These are phyloP conservation scores for Drosophila phalerata DNA, from an alignment of 2,888 invertebrate species.

Conservation along the genomic window DNA sequence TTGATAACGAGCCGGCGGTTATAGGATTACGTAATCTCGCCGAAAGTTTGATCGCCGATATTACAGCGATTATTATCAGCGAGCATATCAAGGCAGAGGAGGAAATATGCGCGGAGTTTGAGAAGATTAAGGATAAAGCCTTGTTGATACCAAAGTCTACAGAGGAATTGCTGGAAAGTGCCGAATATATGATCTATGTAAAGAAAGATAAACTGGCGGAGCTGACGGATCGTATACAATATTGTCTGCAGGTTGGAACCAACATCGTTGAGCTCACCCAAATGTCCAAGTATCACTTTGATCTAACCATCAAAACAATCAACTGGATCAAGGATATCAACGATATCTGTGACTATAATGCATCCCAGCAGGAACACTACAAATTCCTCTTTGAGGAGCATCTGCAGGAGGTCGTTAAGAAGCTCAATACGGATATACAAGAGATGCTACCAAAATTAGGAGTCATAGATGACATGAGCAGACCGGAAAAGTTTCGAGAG, in stretches of 20 bases:
- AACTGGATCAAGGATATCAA: constrained; percentile 93
- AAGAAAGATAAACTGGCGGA: constrained; percentile 90
- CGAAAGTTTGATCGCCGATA: constrained; percentile 87
- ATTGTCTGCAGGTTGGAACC: constrained; percentile 88
- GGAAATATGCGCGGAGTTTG: constrained; percentile 90
- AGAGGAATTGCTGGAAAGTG: constrained; percentile 92
- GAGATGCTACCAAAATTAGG: constrained; percentile 91
- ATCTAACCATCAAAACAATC: constrained; percentile 92
- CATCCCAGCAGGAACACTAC: constrained; percentile 90
- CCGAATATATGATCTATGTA: constrained; percentile 92
- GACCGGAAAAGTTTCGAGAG: constrained; percentile 91
- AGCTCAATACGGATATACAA: constrained; percentile 90
- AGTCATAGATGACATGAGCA: constrained; percentile 94
- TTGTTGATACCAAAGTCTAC: constrained; percentile 91
- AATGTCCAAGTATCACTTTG: constrained; percentile 91
- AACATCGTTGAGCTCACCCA: constrained; percentile 92
- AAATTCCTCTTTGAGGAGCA: constrained; percentile 95
- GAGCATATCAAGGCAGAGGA: constrained; percentile 89
- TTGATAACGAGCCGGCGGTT: constrained; percentile 89
- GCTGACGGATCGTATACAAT: constrained; percentile 90
- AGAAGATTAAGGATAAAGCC: constrained; percentile 89
- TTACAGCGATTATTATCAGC: constrained; percentile 88
- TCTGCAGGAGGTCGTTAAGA: constrained; percentile 89
- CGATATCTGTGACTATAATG: constrained; percentile 93
- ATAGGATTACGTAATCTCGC: constrained; percentile 88